Evolutionary conservation across 2,113 vertebrate species (phyloP), one percentile per base, ranked within the genome.

Genomic region (Amphiprion percula): DNA sequence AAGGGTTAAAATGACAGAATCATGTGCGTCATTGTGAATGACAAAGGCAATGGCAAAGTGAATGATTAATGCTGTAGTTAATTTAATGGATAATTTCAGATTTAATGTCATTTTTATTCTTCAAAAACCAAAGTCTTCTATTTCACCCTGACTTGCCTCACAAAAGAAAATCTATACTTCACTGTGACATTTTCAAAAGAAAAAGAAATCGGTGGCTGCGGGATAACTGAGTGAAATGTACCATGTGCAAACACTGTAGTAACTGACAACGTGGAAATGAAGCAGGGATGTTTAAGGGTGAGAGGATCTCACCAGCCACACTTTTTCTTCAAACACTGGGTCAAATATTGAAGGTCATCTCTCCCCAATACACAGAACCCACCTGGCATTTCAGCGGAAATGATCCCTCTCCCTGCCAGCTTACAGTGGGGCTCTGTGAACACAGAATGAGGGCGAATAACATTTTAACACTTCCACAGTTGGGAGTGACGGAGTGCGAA

Each of bases 301-400:
- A 80, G 74, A 75, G 47, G 41, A 86, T 86, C 74, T 88, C 70
- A 64, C 55, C 68, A 30, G 55, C 50, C 47, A 11, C 16, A 26
- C 21, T 65, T 56, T 70, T 53, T 87, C 75, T 68, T 78, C 60
- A 85, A 79, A 85, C 76, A 49, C 11, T 28, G 68, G 55, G 55
- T 74, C 61, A 63, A 68, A 21, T 74, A 58, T 55, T n/a, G 80
- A 89, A 88, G 86, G 84, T 90, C 86, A 85, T 68, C 17, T 52
- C 52, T 72, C 60, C 74, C 56, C 55, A 64, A 47, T 79, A 63
- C 69, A 78, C 5, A 59, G 52, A 78, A 52, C 46, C 59, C 86
- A 89, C 54, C 68, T 90, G 74, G 79, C 71, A 72, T 89, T 80
- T 84, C 54, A 52, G 64, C 39, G 10, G 58, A 75, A 76, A 74